Percentiles rank a stretch among this genome's conserved stretches.
These are phyloP conservation scores for Leucosticte australis DNA, from an alignment of 2,113 vertebrate genomes.

Conservation along the genomic window DNA sequence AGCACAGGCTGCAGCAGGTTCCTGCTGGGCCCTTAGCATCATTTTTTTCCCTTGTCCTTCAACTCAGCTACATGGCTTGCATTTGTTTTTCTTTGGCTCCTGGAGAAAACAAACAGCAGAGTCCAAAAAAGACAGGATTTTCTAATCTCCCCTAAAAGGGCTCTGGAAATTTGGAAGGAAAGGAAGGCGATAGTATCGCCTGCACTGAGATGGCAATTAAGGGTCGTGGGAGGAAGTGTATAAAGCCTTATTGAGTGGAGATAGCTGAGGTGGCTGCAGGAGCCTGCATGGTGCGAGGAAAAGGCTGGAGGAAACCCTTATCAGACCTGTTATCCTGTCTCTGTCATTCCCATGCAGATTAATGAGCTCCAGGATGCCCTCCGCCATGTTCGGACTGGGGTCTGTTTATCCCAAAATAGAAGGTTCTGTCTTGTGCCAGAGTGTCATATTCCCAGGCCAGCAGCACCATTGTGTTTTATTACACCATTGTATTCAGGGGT, in stretches of 20 bases:
- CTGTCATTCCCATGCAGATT: constrained; percentile 77
- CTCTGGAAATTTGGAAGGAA: constrained; percentile 68
- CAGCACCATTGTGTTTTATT: constrained; percentile 81
- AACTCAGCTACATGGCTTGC: not conserved
- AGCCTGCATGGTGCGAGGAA: constrained; percentile 57
- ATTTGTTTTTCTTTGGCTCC: constrained; percentile 29
- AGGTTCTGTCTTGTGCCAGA: constrained; percentile 69
- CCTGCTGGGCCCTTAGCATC: not conserved
- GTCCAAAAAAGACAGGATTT: constrained; percentile 41
- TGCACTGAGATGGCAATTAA: constrained; percentile 56
- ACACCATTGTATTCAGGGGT: constrained; percentile 73
- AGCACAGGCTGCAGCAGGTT: not conserved
- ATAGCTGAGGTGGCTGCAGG: not conserved
- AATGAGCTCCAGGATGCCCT: constrained; percentile 77
- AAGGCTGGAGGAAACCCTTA: constrained; percentile 77
- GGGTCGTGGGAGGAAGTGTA: constrained; percentile 69
- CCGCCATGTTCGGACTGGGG: constrained; percentile 50
- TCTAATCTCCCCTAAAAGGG: constrained; percentile 60
- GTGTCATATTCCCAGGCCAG: constrained; percentile 72
- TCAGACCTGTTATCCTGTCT: constrained; percentile 77
- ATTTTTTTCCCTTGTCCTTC: constrained; percentile 24
- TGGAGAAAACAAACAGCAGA: constrained; percentile 55
- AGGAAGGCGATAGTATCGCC: constrained; percentile 59
- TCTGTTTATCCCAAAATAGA: constrained; percentile 77
- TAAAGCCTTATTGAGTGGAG: constrained; percentile 56